These are phyloP conservation scores for Nothocercus nigrocapillus DNA, from an alignment of 2,113 vertebrate genomes.

Conservation along the genomic window DNA sequence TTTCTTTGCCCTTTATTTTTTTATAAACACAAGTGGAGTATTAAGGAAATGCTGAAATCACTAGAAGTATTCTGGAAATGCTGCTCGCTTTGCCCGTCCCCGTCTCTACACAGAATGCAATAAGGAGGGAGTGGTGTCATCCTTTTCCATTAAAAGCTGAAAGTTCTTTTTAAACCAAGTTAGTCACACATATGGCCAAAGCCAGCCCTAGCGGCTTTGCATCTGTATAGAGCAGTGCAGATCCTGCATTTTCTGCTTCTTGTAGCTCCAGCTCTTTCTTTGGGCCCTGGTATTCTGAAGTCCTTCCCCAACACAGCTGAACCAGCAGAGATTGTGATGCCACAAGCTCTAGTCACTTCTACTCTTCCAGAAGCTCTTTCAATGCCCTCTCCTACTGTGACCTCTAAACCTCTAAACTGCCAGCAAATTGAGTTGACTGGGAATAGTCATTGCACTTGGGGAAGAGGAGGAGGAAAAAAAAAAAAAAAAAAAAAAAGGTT, in stretches of 20 bases:
- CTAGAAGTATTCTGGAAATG: neutral
- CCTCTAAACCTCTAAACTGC: neutral
- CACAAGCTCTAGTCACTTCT: neutral
- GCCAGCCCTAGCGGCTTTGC: neutral
- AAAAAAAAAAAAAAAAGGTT: neutral
- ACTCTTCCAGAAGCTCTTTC: neutral
- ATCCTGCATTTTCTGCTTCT: accelerated
- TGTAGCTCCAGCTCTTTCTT: neutral
- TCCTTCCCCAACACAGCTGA: neutral
- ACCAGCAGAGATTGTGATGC: neutral
- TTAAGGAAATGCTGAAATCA: neutral
- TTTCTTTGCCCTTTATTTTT: neutral
- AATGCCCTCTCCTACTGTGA: neutral
- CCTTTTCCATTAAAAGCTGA: neutral
- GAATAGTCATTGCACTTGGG: neutral
- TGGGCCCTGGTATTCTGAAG: neutral
- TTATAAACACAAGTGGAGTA: neutral
- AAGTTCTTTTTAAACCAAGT: neutral
- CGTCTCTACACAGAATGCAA: neutral
- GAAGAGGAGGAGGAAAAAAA: neutral
- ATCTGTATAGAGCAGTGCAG: accelerated
- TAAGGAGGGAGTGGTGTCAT: neutral
- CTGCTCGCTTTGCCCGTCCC: neutral
- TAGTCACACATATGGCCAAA: neutral
- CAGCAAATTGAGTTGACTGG: neutral